A percentile compares a stretch with the other conserved stretches of the same genome.
Evolutionary conservation across 1,140 invertebrate species (phyloP).

Genomic region (Bactericera cockerelli): DNA sequence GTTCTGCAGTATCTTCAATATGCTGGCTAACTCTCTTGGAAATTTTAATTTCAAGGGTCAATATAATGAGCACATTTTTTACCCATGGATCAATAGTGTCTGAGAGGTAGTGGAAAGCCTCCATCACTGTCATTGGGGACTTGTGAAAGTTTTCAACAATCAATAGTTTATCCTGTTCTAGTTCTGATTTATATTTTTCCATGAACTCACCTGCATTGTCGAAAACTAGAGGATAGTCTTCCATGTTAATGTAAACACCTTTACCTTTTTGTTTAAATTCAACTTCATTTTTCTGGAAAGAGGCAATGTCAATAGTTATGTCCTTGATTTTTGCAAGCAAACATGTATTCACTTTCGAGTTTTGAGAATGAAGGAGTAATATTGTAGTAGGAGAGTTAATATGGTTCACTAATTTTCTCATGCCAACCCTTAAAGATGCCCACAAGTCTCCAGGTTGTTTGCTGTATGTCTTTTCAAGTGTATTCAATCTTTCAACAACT

Average conservation of each 20-base stretch:
- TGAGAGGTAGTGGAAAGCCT: background rate
- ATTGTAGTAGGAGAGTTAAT: background rate
- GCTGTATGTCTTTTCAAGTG: background rate
- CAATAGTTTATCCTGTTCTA: background rate
- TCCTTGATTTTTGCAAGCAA: background rate
- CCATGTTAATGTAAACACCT: background rate
- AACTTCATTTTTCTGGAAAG: background rate
- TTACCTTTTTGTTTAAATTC: background rate
- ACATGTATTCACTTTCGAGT: background rate
- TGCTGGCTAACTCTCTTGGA: background rate
- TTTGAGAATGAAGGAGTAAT: background rate
- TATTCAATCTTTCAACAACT: background rate
- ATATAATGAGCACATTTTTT: background rate
- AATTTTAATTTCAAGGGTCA: background rate
- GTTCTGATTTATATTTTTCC: background rate
- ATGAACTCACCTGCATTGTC: background rate
- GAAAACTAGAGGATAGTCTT: background rate
- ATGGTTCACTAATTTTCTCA: background rate
- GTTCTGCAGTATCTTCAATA: background rate
- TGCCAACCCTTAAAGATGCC: background rate
- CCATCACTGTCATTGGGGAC: background rate
- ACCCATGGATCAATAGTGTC: constrained; percentile 1
- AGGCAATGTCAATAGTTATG: background rate
- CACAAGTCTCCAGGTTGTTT: constrained; percentile 1
- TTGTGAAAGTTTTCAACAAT: background rate